Conservation (phyloP, 2,797 vertebrate species). For the Staurois parvus region DNA sequence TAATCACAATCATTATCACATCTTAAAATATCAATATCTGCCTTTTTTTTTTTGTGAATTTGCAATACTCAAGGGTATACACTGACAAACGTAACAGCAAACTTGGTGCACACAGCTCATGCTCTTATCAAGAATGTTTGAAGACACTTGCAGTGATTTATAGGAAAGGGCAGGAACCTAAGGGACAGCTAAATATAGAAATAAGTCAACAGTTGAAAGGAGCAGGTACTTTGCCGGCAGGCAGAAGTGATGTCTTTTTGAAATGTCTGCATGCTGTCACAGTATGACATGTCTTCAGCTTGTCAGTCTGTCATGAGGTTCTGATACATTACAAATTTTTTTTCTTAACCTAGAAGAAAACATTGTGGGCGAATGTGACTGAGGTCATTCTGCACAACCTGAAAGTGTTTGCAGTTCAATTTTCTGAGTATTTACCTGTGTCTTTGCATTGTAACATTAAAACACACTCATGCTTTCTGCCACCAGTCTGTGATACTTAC, state of each 20-base stretch:
- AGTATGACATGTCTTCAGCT: constrained; percentile 43
- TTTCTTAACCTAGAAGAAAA: constrained; percentile 8
- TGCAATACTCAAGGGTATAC: constrained; percentile 17
- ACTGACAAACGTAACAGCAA: constrained; percentile 22
- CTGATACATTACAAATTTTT: constrained; percentile 24
- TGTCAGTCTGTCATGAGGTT: constrained; percentile 49
- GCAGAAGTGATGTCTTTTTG: constrained; percentile 57
- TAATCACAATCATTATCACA: too few species aligned
- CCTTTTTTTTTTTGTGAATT: not conserved
- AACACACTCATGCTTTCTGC: not conserved
- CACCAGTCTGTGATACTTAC: not conserved
- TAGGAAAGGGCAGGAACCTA: constrained; percentile 53
- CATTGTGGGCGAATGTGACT: not conserved
- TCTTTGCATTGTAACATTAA: not conserved
- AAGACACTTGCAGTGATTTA: constrained; percentile 49
- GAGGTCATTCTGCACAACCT: not conserved
- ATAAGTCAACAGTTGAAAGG: constrained; percentile 39
- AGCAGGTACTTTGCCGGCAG: constrained; percentile 56
- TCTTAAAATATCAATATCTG: too few species aligned
- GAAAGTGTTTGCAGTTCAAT: not conserved
- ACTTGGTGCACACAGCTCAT: not conserved
- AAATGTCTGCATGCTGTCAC: constrained; percentile 58
- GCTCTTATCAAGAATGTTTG: constrained; percentile 42
- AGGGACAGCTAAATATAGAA: constrained; percentile 58
- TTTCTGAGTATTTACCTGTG: constrained; percentile 17